Base-by-base conservation (phyloP, 2,888 invertebrate genomes). In the Endomychus coccineus region DNA sequence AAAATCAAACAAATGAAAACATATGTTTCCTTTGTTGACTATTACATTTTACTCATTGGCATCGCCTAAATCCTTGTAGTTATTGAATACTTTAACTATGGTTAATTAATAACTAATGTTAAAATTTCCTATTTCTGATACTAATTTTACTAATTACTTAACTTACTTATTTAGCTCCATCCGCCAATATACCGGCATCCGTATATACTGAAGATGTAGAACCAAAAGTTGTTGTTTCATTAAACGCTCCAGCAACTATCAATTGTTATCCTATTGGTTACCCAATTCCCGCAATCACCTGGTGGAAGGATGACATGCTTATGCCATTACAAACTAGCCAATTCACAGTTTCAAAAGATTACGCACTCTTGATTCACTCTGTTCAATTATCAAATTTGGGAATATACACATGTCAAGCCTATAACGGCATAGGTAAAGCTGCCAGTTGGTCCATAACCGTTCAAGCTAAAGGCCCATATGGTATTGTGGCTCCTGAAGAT, bases 381-480 rank as follows among this genome's bases (percentile, higher is more conserved):
- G 78, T 92, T 9, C 72, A 76, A 19, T 54, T 81, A 12, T 74
- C 77, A 4, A 83, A 83, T 53, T 73, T 89, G 34, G 94, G 92
- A 3, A 74, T 80, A 31, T 95, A 95, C 67, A 83, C 82, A 4
- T 95, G 95, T 58, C 83, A 86, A 56, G 92, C 88, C 3, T 92
- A 83, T 65, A 92, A 92, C 58, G 88, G 86, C 2, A 60, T 47
- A 45, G 66, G 54, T 7, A 77, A 78, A 48, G 79, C 91, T 3
- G 82, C 82, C 1, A 80, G 84, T 28, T 83, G 85, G 78, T 74
- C 79, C 9, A 75, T 87, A 4, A 73, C 75, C 0, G 72, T 92
- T 9, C 77, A 78, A 54, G 83, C 85, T 0, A 67, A 78, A 44
- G 80, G 80, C 11, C 81, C 84, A 0, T 77, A 80, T n/a, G 74